These are phyloP conservation scores for Nesidiocoris tenuis DNA, from an alignment of 2,888 invertebrate species.

Conservation along the genomic window DNA sequence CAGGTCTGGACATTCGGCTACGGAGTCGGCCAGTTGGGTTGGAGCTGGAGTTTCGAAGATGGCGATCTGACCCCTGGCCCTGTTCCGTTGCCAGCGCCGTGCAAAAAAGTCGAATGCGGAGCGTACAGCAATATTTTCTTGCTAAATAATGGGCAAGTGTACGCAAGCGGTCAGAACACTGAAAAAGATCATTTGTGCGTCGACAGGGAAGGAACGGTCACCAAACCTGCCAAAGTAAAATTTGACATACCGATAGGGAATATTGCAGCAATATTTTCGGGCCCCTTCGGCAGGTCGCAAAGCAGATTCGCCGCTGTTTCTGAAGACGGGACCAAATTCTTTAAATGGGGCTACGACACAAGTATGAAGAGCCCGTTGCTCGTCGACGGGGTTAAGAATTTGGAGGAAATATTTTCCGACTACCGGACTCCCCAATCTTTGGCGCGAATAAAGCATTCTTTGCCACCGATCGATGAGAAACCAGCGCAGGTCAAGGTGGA, in stretches of 20 bases:
- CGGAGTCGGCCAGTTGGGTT: slow-evolving; percentile 16
- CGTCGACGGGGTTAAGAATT: neutral
- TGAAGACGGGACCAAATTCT: neutral
- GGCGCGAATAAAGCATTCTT: neutral
- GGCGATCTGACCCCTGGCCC: neutral
- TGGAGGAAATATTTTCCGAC: slow-evolving; percentile 3
- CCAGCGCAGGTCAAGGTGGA: neutral
- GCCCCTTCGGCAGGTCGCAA: slow-evolving; percentile 7
- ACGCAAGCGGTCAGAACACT: slow-evolving; percentile 6
- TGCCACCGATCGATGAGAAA: neutral
- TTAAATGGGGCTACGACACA: slow-evolving; percentile 8
- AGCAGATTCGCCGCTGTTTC: slow-evolving; percentile 4
- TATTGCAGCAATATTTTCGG: slow-evolving; percentile 12
- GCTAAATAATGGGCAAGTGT: slow-evolving; percentile 6
- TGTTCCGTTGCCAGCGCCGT: neutral
- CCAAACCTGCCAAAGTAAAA: slow-evolving; percentile 1
- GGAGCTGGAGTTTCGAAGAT: neutral
- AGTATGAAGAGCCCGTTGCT: neutral
- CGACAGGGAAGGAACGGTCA: neutral
- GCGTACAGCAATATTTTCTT: slow-evolving; percentile 12
- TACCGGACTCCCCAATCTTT: slow-evolving; percentile 15
- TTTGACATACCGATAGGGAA: neutral
- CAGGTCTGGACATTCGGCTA: slow-evolving; percentile 18
- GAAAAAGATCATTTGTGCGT: slow-evolving; percentile 13
- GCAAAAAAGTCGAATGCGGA: slow-evolving; percentile 21